Conservation (phyloP, 2,888 invertebrate genomes). For the Morpho achilles region DNA sequence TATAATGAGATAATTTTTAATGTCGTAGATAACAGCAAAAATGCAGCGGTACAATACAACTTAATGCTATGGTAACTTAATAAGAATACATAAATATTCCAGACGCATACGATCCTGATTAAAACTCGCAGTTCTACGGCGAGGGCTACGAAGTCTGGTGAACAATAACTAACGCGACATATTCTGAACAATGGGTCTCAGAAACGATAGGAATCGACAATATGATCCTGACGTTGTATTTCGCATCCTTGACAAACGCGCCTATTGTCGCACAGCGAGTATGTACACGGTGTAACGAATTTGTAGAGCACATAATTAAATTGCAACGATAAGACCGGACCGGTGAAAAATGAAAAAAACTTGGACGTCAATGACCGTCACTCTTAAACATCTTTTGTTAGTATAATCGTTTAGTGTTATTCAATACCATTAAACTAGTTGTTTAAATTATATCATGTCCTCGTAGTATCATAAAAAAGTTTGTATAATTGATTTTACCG, state of each 20-base stretch:
- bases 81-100: conserved; percentile 42
- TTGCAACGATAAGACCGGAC: conserved; percentile 39
- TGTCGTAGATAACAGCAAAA: not conserved
- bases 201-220: conserved; percentile 72
- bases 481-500: too few species aligned
- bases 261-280: conserved; percentile 47
- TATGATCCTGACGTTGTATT: conserved; percentile 56
- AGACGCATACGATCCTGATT: conserved; percentile 59
- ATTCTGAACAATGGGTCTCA: conserved; percentile 72
- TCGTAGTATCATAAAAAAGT: too few species aligned
- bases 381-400: conserved; percentile 10
- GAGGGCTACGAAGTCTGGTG: conserved; percentile 41
- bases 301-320: conserved; percentile 52
- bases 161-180: conserved; percentile 73
- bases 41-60: conserved; percentile 4
- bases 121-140: conserved; percentile 60
- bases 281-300: conserved; percentile 37
- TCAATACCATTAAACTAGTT: conserved; percentile 4
- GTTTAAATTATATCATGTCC: not conserved
- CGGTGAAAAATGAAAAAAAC: conserved; percentile 17
- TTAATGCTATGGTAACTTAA: conserved; percentile 5
- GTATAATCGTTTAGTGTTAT: not conserved
- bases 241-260: conserved; percentile 42
- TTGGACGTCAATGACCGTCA: conserved; percentile 45
- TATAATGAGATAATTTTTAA: too few species aligned